Evolutionary conservation across 2,113 vertebrate genomes (phyloP).

Genomic region (Ophthalmolycus amberensis): DNA sequence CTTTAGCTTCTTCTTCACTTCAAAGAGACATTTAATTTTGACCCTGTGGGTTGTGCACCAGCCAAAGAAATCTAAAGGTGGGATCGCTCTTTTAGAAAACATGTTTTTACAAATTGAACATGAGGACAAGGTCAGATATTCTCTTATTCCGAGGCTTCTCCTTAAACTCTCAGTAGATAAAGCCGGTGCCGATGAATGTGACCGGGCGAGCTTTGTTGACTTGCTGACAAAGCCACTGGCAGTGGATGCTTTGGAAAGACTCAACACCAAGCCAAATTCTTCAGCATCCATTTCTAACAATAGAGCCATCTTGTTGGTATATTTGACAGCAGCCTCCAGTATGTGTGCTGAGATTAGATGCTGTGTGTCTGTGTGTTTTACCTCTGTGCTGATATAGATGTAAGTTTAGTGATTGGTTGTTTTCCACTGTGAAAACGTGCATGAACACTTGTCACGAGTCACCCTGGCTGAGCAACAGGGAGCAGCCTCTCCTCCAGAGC

Average conservation of each 20-base stretch:
- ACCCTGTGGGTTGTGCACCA: neutral
- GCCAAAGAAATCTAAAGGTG: neutral
- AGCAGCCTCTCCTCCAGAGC: neutral
- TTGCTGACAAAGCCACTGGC: slow-evolving; percentile 9
- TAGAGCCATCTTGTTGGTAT: neutral
- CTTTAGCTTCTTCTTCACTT: neutral
- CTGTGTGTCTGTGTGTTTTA: neutral
- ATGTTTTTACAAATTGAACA: neutral
- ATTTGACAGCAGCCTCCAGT: neutral
- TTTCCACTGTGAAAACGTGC: neutral
- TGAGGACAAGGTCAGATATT: neutral
- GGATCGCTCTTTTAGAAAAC: neutral
- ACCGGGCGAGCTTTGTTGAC: neutral
- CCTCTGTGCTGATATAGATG: too few species aligned
- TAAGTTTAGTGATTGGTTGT: neutral
- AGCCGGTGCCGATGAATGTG: neutral
- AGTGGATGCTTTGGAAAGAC: neutral
- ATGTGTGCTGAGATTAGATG: neutral
- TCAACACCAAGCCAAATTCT: slow-evolving; percentile 8
- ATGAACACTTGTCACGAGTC: too few species aligned
- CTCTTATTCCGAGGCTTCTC: neutral
- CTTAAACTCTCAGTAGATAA: neutral
- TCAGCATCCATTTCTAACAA: slow-evolving; percentile 11
- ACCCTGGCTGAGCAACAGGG: neutral
- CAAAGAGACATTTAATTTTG: neutral